These are phyloP conservation scores for Nebria ingens DNA, from an alignment of 1,140 invertebrate species.

Conservation along the genomic window DNA sequence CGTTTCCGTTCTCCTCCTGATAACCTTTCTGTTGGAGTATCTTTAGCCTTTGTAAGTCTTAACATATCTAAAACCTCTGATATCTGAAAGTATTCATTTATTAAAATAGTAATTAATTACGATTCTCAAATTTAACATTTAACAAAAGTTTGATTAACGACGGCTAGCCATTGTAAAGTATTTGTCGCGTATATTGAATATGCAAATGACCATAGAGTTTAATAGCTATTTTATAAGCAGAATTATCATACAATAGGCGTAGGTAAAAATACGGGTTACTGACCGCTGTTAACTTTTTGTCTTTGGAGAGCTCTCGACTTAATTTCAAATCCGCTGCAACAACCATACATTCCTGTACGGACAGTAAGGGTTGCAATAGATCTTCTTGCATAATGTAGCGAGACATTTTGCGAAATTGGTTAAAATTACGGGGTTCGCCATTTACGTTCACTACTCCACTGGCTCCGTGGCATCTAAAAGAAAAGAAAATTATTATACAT, in stretches of 20 bases:
- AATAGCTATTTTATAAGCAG: no score
- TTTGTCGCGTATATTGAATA: no score
- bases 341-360: conserved; percentile 74
- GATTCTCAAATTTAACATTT: no score
- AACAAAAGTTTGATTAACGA: no score
- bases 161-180: no score
- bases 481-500: neutral
- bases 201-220: no score
- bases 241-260: no score
- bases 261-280: conserved; percentile 30
- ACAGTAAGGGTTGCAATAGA: conserved; percentile 72
- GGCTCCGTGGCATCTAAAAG: conserved; percentile 41
- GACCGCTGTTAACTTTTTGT: conserved; percentile 61
- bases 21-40: conserved; percentile 61
- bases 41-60: conserved; percentile 45
- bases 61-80: conserved; percentile 58
- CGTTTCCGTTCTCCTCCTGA: conserved; percentile 90
- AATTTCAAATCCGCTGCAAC: conserved; percentile 83
- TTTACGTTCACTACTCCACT: conserved; percentile 62
- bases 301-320: conserved; percentile 46
- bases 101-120: no score
- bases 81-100: no score
- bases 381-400: conserved; percentile 95
- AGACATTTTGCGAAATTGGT: conserved; percentile 74
- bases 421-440: conserved; percentile 58